phyloP scores from a whole-genome alignment of 2,113 vertebrate genomes.

The Macaca fascicularis region DNA sequence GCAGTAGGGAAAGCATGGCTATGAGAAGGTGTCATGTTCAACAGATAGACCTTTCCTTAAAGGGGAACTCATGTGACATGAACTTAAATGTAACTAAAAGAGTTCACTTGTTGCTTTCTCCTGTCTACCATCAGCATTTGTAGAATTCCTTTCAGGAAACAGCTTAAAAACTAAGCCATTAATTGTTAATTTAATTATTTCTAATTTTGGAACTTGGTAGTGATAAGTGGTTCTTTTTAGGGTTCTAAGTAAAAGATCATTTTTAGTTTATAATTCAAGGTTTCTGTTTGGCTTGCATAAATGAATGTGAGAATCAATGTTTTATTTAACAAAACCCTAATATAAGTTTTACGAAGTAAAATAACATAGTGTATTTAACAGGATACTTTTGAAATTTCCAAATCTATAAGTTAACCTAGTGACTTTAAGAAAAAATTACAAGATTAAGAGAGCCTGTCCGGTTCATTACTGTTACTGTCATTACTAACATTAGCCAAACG shows the following conservation, averaged over 20 bases:
- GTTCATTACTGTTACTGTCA: background rate
- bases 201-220: background rate
- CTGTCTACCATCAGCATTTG: background rate
- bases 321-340: slow-evolving; percentile 40
- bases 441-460: background rate
- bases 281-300: slow-evolving; percentile 51
- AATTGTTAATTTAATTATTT: slow-evolving; percentile 27
- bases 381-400: slow-evolving; percentile 35
- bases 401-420: slow-evolving; percentile 2
- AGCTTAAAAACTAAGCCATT: slow-evolving; percentile 16
- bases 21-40: background rate
- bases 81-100: background rate
- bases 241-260: slow-evolving; percentile 30
- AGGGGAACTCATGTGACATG: background rate
- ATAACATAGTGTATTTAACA: slow-evolving; percentile 31
- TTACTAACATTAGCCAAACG: slow-evolving; percentile 24
- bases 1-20: background rate
- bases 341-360: slow-evolving; percentile 40
- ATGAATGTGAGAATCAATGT: slow-evolving; percentile 28
- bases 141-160: slow-evolving; percentile 25
- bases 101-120: background rate
- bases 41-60: background rate
- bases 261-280: slow-evolving; percentile 50
- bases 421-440: slow-evolving; percentile 3
- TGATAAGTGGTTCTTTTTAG: background rate